phyloP scores from a whole-genome alignment of 2,797 vertebrate species.

The Sarcoramphus papa region DNA sequence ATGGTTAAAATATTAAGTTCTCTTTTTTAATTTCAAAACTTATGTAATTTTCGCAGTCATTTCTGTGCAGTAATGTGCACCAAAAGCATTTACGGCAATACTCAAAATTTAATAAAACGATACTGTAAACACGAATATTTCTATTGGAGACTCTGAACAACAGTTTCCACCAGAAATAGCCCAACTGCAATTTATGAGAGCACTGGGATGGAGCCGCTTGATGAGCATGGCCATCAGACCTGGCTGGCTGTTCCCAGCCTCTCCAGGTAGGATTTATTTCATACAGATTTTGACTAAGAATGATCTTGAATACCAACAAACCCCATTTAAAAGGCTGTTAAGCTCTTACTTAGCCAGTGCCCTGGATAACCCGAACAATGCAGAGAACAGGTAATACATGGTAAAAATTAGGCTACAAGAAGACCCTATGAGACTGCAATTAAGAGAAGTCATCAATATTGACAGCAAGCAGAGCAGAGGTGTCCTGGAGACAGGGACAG shows the following conservation, averaged over 20 bases:
- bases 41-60: rapidly evolving
- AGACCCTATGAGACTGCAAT: neutral
- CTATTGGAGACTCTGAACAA: neutral
- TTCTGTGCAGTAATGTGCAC: neutral
- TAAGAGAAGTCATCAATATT: neutral
- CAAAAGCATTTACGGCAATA: neutral
- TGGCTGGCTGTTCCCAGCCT: neutral
- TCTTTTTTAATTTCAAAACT: neutral
- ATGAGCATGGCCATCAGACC: neutral
- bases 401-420: neutral
- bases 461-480: neutral
- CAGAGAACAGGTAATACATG: neutral
- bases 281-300: neutral
- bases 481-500: neutral
- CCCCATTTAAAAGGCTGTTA: neutral
- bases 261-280: neutral
- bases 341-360: neutral
- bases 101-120: neutral
- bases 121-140: neutral
- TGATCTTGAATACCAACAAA: neutral
- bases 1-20: neutral
- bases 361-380: neutral
- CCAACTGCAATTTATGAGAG: neutral
- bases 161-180: neutral
- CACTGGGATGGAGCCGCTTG: neutral